Evolutionary conservation across 1,140 invertebrate species (phyloP).

Genomic region (Formica selysi): DNA sequence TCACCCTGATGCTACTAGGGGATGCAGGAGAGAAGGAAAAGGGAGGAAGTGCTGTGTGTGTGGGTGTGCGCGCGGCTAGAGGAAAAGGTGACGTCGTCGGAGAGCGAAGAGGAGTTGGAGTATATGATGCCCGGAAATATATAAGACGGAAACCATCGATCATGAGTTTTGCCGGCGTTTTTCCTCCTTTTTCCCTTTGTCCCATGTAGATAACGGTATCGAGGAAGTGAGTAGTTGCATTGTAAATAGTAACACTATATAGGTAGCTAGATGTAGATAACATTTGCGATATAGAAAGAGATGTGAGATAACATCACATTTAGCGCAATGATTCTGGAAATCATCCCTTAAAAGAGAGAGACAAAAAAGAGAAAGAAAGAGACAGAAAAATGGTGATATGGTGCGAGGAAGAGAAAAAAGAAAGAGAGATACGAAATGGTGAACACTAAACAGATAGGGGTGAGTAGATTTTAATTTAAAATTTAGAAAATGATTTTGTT

Average conservation of each 20-base stretch:
- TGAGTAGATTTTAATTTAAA: too few species aligned
- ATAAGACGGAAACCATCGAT: slow-evolving; percentile 67
- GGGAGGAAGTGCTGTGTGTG: too few species aligned
- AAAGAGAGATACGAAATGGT: too few species aligned
- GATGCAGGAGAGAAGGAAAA: not conserved
- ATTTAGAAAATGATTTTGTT: too few species aligned
- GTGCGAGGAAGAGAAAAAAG: too few species aligned
- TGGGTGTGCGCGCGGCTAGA: not conserved
- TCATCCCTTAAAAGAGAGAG: too few species aligned
- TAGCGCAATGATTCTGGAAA: too few species aligned
- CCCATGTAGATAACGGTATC: slow-evolving; percentile 23
- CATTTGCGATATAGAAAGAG: not conserved
- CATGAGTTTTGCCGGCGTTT: slow-evolving; percentile 46
- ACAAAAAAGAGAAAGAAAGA: too few species aligned
- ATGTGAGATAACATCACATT: too few species aligned
- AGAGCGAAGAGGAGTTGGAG: slow-evolving; percentile 18
- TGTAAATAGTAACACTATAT: slow-evolving; percentile 7
- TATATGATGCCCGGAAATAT: slow-evolving; percentile 55
- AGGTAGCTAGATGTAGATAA: not conserved
- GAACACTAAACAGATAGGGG: too few species aligned
- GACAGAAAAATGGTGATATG: too few species aligned
- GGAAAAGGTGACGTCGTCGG: slow-evolving; percentile 35
- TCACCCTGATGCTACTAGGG: slow-evolving; percentile 35
- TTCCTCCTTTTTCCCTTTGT: not conserved
- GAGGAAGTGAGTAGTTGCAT: slow-evolving; percentile 11